Evolutionary conservation across 2,113 vertebrate species (phyloP).

Genomic region (Melospiza melodia): DNA sequence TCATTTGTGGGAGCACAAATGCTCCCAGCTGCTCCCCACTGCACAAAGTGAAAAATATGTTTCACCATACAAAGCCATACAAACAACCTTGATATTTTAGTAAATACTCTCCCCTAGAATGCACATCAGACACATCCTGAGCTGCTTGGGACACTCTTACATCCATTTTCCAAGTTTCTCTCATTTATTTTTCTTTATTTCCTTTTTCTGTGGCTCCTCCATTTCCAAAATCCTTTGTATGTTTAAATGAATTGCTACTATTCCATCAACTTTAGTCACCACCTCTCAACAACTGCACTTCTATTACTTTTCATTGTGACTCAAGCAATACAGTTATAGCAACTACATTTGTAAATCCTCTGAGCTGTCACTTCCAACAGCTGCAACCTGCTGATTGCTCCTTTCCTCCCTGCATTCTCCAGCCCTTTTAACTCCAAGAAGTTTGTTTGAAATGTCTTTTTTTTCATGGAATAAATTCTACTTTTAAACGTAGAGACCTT

Average conservation of each 20-base stretch:
- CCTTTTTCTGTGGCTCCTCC: neutral
- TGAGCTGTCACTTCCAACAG: constrained; percentile 2
- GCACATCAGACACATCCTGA: neutral
- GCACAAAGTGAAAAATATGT: constrained; percentile 24
- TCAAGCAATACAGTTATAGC: neutral
- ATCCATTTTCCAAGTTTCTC: neutral
- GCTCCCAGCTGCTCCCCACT: neutral
- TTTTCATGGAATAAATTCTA: neutral
- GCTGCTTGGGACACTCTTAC: neutral
- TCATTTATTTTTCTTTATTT: neutral
- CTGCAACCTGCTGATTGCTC: neutral
- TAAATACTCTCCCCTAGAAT: constrained; percentile 23
- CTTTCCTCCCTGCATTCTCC: neutral
- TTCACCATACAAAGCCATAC: constrained; percentile 18
- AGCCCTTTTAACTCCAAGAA: neutral
- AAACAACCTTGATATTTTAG: constrained; percentile 29
- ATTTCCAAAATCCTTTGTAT: constrained; percentile 27
- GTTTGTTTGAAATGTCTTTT: neutral
- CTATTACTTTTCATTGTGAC: constrained; percentile 24
- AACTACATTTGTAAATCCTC: constrained; percentile 12
- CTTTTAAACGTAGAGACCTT: neutral
- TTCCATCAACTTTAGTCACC: constrained; percentile 12
- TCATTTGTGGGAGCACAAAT: neutral
- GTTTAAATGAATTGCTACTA: neutral
- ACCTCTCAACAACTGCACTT: neutral